Percentiles rank a stretch among this genome's conserved stretches.
Conservation (phyloP, 2,888 invertebrate genomes). For the Thecophora atra region DNA sequence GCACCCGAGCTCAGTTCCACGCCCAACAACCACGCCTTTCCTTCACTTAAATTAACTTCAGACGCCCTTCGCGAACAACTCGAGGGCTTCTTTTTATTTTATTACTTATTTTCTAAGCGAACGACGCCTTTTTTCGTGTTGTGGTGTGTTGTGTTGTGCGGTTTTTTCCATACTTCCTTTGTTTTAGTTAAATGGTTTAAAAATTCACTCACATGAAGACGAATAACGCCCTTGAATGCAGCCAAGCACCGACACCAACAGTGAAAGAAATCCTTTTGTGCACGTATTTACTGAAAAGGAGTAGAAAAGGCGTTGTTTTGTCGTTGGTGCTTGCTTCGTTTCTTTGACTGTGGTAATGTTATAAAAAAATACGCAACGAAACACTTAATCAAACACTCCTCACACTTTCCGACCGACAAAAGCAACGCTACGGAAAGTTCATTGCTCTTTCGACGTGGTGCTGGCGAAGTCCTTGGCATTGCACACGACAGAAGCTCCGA, state of each 20-base stretch:
- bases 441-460: not conserved
- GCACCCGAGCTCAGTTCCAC: not conserved
- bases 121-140: not conserved
- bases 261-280: not conserved
- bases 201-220: not conserved
- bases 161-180: too few species aligned
- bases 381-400: constrained; percentile 4
- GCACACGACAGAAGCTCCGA: constrained; percentile 6
- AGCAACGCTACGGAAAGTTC: constrained; percentile 7
- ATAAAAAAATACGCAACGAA: not conserved
- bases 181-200: not conserved
- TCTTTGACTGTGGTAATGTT: not conserved
- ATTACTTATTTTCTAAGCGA: constrained; percentile 7
- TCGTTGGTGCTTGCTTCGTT: not conserved
- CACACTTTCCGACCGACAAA: not conserved
- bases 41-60: constrained; percentile 25
- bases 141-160: not conserved
- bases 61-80: not conserved
- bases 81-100: constrained; percentile 5
- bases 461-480: not conserved
- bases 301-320: not conserved
- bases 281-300: not conserved
- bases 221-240: not conserved
- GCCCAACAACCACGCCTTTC: constrained; percentile 8
- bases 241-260: not conserved